Evolutionary conservation across 2,797 vertebrate species (phyloP).

Genomic region (Paedocypris micromegethes): DNA sequence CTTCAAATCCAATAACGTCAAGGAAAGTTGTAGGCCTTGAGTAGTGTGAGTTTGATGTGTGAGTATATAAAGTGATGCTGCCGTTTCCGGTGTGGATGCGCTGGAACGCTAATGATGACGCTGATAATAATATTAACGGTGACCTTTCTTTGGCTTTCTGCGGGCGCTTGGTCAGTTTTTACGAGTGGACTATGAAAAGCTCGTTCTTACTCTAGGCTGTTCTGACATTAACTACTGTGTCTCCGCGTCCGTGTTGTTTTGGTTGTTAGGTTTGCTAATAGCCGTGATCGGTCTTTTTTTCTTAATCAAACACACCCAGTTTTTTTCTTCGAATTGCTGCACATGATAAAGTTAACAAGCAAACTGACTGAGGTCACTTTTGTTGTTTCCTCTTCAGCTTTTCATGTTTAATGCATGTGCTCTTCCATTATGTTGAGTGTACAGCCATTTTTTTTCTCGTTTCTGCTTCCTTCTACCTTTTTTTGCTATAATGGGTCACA

Average conservation of each 20-base stretch:
- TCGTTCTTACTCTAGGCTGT: background rate
- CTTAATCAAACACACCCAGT: constrained; percentile 20
- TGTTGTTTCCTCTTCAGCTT: constrained; percentile 3
- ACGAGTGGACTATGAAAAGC: constrained; percentile 2
- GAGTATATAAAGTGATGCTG: constrained; percentile 36
- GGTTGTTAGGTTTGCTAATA: background rate
- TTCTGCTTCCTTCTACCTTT: constrained; percentile 18
- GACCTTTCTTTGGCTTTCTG: constrained; percentile 34
- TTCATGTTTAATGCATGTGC: constrained; percentile 17
- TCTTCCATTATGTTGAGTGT: constrained; percentile 30
- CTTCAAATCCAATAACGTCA: background rate
- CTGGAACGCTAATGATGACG: constrained; percentile 33
- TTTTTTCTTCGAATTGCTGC: background rate
- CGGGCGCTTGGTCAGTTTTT: constrained; percentile 26
- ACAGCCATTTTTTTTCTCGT: constrained; percentile 33
- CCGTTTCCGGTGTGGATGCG: constrained; percentile 38
- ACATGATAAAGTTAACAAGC: constrained; percentile 3
- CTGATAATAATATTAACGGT: constrained; percentile 7
- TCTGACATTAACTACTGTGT: constrained; percentile 1
- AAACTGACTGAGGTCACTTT: background rate
- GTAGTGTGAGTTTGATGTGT: constrained; percentile 24
- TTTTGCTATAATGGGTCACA: constrained; percentile 15
- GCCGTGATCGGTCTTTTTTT: background rate
- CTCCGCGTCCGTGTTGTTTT: background rate
- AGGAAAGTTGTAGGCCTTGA: constrained; percentile 31